These are phyloP conservation scores for Heliconius charithonia DNA, from an alignment of 2,888 invertebrate species.

Conservation along the genomic window DNA sequence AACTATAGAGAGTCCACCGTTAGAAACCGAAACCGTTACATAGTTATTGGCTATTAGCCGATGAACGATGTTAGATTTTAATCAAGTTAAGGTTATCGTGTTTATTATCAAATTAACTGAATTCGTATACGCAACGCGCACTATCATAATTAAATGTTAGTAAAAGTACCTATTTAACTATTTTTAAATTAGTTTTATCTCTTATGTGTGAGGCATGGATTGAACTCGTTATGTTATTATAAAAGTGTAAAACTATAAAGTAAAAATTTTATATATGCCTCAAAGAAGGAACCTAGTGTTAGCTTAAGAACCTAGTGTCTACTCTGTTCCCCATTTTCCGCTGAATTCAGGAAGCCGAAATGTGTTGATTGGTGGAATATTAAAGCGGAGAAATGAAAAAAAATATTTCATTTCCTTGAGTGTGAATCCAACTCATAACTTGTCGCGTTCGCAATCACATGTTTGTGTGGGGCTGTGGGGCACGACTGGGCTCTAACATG, in stretches of 20 bases:
- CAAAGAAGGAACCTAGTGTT: no score
- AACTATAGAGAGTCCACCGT: slow-evolving; percentile 4
- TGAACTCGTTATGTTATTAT: not conserved
- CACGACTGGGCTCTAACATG: not conserved
- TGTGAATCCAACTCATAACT: not conserved
- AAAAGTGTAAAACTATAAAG: not conserved
- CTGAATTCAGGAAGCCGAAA: no score
- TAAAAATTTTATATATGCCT: not conserved
- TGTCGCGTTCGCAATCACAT: not conserved
- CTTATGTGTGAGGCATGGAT: not conserved
- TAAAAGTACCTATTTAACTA: not conserved
- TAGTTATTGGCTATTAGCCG: not conserved
- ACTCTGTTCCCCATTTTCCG: not conserved
- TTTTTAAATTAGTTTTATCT: not conserved
- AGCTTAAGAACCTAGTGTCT: no score
- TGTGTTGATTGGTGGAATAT: not conserved
- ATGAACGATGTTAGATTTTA: slow-evolving; percentile 6
- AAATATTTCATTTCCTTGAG: not conserved
- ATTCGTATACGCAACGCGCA: not conserved
- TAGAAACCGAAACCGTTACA: slow-evolving; percentile 16
- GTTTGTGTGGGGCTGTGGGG: not conserved
- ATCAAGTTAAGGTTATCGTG: slow-evolving; percentile 26
- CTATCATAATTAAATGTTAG: not conserved
- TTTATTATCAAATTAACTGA: slow-evolving; percentile 23
- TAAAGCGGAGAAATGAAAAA: not conserved